A percentile compares a stretch with the other conserved stretches of the same genome.
Evolutionary conservation across 2,113 vertebrate species (phyloP).

Genomic region (Lasiurus borealis): DNA sequence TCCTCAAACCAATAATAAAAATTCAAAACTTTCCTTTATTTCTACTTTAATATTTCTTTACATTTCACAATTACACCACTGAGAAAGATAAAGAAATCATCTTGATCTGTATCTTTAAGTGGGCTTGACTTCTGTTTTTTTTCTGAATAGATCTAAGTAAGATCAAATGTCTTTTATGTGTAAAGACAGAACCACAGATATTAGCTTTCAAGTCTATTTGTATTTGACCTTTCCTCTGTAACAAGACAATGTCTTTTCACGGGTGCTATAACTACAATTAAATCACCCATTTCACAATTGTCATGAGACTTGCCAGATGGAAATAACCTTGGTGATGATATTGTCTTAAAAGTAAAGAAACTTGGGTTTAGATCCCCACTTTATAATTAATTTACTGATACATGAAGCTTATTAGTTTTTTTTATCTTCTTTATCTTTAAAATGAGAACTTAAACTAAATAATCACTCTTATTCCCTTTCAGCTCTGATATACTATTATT

Average conservation of each 20-base stretch:
- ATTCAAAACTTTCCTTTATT: not conserved
- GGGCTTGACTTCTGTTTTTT: not conserved
- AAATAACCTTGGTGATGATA: not conserved
- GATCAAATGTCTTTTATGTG: not conserved
- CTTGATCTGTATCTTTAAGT: not conserved
- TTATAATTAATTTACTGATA: not conserved
- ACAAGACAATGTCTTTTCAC: not conserved
- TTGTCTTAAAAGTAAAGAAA: not conserved
- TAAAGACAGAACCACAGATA: not conserved
- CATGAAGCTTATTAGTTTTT: not conserved
- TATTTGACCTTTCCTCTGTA: slow-evolving; percentile 37
- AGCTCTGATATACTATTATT: not conserved
- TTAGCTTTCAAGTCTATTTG: slow-evolving; percentile 1
- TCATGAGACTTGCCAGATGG: not conserved
- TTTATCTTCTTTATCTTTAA: slow-evolving; percentile 38
- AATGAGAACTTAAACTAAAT: slow-evolving; percentile 15
- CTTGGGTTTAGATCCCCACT: not conserved
- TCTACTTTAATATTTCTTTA: not conserved
- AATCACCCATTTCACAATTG: not conserved
- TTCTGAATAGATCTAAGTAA: slow-evolving; percentile 15
- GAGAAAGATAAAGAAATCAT: not conserved
- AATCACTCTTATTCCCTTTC: not conserved
- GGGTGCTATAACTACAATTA: not conserved
- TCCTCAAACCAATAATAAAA: slow-evolving; percentile 6
- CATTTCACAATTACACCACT: slow-evolving; percentile 27